Base-by-base conservation (phyloP, 1,140 invertebrate species). In the Solenopsis fugax region DNA sequence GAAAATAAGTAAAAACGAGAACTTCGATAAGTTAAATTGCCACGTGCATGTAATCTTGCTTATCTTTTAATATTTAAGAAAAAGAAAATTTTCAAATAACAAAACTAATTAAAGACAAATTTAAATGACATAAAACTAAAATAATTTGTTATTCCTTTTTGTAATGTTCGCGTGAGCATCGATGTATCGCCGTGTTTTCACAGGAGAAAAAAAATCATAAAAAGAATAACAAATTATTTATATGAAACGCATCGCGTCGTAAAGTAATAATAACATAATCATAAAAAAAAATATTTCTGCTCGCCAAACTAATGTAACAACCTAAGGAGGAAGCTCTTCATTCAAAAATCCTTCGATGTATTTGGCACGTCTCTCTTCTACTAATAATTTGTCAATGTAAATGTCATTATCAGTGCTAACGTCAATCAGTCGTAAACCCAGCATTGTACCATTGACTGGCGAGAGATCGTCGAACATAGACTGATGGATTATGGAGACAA, bases 371-470 rank as follows among this genome's bases (percentile, higher is more conserved):
- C 94, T 93, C 88, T 96, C 96, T 0, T 93, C 84, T 0, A 96
- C 94, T 54, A 96, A 92, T 24, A 96, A 89, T 48, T 94, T 92
- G 77, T 96, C 96, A 18, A 96, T 94, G 81, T 96, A 95, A 54
- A 96, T 93, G 72, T 96, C 96, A 45, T 95, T 93, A 6, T 93
- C 88, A 0, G 95, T 95, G 5, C 95, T 95, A 0, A 96, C 96
- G 73, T 96, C 96, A 56, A 96, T 96, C 7, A 97, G 93, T 75
- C 95, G 94, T n/a, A 96, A 91, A 6, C 95, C 95, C 4, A 96
- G 87, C 18, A 96, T 90, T 0, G 93, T 95, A 29, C 24, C 69
- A 37, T 96, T 95, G 3, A 88, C 93, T 0, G 95, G 94, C 58
- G 95, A 94, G 2, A 95, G 84, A 10, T 95, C 94, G 75, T 96